Base-by-base conservation (phyloP, 1,140 invertebrate species). In the Leptonema lineaticorne region DNA sequence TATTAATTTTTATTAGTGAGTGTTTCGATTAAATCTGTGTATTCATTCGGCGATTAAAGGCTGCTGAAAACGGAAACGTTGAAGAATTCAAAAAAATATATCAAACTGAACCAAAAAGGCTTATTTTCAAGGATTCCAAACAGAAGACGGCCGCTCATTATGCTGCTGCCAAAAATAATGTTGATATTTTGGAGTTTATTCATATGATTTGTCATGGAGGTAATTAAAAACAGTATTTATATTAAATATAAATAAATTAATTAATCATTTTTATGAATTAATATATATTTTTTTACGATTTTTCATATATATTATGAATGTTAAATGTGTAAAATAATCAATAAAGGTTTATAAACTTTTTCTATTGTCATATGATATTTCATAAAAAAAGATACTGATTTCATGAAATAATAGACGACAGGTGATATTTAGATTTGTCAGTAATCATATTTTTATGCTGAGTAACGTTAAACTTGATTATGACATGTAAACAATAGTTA, bases 11-110 rank as follows among this genome's bases (percentile, higher is more conserved):
- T 46, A 9, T 9, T 11, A 33, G 30, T 33, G 30, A 45, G 11
- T 45, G 3, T 45, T 45, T 7, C 14, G 16, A 45, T 45, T 45
- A 7, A 45, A 6, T 14, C 16, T n/a, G 11, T 24, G 7, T 59
- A 26, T 60, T 71, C 67, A 48, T 50, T 64, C 78, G 77, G 33
- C 79, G 16, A 4, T 41, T 11, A 2, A 3, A 94, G 92, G 89
- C 90, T 6, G 92, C 92, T 1, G 90, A 92, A 75, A 88, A 87
- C 74, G 92, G 92, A 5, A 91, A 93, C 77, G 79, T 92, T 18
- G 89, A 91, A 59, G 90, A 92, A 75, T 92, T 95, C 74, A 86
- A 87, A 74, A 78, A 86, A 0, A 78, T 93, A 1, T 91, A 88
- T 75, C 79, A 86, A 28, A 85, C 83, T 24, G 89, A 94, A 58